phyloP scores from a whole-genome alignment of 2,113 vertebrate species.

The Proteles cristata region DNA sequence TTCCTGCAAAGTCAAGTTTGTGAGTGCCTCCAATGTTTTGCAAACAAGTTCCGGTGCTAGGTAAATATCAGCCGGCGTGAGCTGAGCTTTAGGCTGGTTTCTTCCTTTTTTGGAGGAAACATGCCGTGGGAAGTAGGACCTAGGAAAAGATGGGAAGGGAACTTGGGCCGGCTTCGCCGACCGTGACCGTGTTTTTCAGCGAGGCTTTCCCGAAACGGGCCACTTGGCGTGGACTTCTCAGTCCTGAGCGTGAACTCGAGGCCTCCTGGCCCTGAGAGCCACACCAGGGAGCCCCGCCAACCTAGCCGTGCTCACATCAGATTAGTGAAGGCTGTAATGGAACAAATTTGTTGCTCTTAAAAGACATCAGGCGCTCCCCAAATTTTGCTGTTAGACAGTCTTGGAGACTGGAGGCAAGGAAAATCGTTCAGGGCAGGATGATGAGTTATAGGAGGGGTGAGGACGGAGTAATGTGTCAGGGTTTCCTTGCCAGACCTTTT shows the following conservation, averaged over 20 bases:
- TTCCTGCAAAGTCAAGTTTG: not conserved
- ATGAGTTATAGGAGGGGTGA: not conserved
- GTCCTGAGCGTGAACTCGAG: not conserved
- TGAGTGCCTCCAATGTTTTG: slow-evolving; percentile 10
- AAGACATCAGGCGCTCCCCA: not conserved
- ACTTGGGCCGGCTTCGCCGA: not conserved
- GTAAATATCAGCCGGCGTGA: not conserved
- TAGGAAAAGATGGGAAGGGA: slow-evolving; percentile 42
- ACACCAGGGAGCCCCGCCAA: not conserved
- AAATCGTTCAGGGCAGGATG: not conserved
- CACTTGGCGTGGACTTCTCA: not conserved
- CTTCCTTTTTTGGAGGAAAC: slow-evolving; percentile 80
- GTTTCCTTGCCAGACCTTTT: slow-evolving; percentile 44
- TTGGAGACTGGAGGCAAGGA: slow-evolving; percentile 8
- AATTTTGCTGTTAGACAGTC: not conserved
- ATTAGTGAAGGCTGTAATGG: not conserved
- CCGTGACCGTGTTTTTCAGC: not conserved
- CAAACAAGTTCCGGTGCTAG: slow-evolving; percentile 36
- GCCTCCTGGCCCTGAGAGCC: slow-evolving; percentile 38
- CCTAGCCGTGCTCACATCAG: not conserved
- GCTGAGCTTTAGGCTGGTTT: not conserved
- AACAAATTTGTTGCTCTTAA: slow-evolving; percentile 40
- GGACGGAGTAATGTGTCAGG: not conserved
- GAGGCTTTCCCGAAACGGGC: not conserved
- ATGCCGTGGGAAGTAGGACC: slow-evolving; percentile 51